Evolutionary conservation across 2,797 vertebrate species (phyloP), one percentile per base, ranked within the genome.

Genomic region (Balearica regulorum): DNA sequence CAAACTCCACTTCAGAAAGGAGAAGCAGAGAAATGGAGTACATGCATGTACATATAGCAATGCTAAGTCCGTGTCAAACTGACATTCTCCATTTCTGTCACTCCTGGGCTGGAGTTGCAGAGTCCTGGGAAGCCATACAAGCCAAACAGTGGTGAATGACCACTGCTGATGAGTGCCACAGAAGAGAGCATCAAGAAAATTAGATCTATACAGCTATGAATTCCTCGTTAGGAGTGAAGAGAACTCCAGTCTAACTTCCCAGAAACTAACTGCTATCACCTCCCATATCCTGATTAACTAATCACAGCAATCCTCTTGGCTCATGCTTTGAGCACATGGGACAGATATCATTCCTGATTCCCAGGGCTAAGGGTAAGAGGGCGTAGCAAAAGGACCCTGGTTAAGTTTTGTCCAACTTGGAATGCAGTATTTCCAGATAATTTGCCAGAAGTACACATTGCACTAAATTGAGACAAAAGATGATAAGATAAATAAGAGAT

Each of bases 31-130:
- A 48, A 65, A 89, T 29, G 25, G 16, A 18, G 28, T 5, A 33
- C 26, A 12, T 26, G 5, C 6, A n/a, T 0, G 0, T 12, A 28
- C 35, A 35, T 25, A 12, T 1, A 62, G 33, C 33, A 85, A 24
- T 5, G 21, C 19, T 31, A 80, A 39, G 7, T 53, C 21, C 22
- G 22, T 0, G 4, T 44, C 43, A 54, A 6, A 14, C 58, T 61
- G 39, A 43, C 17, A 37, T 16, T 46, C 65, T 16, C 11, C 13
- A 11, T 22, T 37, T 76, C 62, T 53, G 19, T 43, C 28, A 26
- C n/a, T 64, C 46, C 39, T 43, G 20, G 18, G 16, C 26, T 72
- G 76, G 44, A 78, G 21, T 12, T 78, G 33, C 37, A 72, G 33
- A 55, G 26, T 19, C 54, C 29, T 2, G 1, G 49, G 16, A 61